Evolutionary conservation across 1,140 invertebrate genomes (phyloP).

Genomic region (Medauroidea extradentata): DNA sequence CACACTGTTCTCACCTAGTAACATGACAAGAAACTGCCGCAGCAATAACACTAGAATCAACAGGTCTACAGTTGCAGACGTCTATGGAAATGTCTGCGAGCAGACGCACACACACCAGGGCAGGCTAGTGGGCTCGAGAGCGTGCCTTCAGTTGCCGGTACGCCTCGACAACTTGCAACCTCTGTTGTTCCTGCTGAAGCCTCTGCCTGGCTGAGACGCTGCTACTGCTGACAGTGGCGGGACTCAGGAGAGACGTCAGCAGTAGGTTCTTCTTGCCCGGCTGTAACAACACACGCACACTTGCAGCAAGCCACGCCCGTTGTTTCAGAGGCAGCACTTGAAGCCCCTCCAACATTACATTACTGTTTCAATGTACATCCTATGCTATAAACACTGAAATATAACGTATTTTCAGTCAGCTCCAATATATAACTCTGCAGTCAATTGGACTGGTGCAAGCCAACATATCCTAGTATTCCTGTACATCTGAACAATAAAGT

Average conservation of each 20-base stretch:
- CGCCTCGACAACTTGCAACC: conserved; percentile 52
- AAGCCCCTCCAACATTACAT: neutral
- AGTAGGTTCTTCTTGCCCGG: conserved; percentile 52
- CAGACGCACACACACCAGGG: too few relatives aligned
- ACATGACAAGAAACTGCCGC: too few relatives aligned
- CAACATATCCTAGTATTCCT: too few relatives aligned
- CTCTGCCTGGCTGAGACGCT: neutral
- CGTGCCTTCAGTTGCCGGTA: conserved; percentile 52
- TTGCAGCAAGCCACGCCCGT: neutral
- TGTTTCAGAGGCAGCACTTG: neutral
- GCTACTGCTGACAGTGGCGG: neutral
- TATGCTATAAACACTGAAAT: neutral
- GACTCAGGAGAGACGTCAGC: conserved; percentile 46
- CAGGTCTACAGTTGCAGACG: too few relatives aligned
- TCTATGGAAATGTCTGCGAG: too few relatives aligned
- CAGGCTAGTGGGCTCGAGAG: too few relatives aligned
- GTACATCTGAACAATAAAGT: too few relatives aligned
- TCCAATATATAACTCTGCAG: too few relatives aligned
- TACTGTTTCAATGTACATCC: neutral
- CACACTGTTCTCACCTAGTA: too few relatives aligned
- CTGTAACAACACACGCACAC: conserved; percentile 37
- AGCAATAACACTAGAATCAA: too few relatives aligned
- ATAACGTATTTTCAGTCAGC: neutral
- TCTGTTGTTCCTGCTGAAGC: conserved; percentile 53
- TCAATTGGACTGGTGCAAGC: too few relatives aligned